Evolutionary conservation across 2,113 vertebrate genomes (phyloP).

Genomic region (Nesoenas mayeri): DNA sequence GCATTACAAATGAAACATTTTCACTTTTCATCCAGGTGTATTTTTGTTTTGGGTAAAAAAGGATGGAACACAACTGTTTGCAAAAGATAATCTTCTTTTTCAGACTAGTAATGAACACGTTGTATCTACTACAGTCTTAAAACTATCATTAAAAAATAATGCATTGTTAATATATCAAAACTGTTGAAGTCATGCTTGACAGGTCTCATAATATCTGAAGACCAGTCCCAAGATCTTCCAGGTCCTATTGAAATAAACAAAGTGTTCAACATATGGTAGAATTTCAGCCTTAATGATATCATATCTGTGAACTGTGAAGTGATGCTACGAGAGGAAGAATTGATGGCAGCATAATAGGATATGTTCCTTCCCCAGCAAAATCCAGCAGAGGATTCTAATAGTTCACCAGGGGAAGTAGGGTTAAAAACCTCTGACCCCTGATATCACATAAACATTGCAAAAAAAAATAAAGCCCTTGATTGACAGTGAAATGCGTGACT

Average conservation of each 20-base stretch:
- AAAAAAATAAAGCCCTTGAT: slow-evolving; percentile 46
- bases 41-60: neutral
- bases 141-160: neutral
- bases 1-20: neutral
- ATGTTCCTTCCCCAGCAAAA: slow-evolving; percentile 39
- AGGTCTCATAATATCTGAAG: slow-evolving; percentile 10
- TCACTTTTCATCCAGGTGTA: neutral
- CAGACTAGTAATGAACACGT: neutral
- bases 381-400: slow-evolving; percentile 49
- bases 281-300: slow-evolving; percentile 43
- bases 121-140: neutral
- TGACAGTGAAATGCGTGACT: slow-evolving; percentile 62
- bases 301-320: slow-evolving; percentile 39
- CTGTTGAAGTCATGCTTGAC: neutral
- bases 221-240: slow-evolving; percentile 17
- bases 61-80: neutral
- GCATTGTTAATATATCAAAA: neutral
- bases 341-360: slow-evolving; percentile 44
- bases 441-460: slow-evolving; percentile 58
- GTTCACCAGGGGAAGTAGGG: slow-evolving; percentile 55
- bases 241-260: slow-evolving; percentile 30
- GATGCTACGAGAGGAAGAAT: slow-evolving; percentile 30
- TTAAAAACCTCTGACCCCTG: slow-evolving; percentile 70
- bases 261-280: neutral
- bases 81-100: neutral